A percentile compares a stretch with the other conserved stretches of the same genome.
These are phyloP conservation scores for Patella ulyssiponensis DNA, from an alignment of 2,888 invertebrate genomes.

Conservation along the genomic window DNA sequence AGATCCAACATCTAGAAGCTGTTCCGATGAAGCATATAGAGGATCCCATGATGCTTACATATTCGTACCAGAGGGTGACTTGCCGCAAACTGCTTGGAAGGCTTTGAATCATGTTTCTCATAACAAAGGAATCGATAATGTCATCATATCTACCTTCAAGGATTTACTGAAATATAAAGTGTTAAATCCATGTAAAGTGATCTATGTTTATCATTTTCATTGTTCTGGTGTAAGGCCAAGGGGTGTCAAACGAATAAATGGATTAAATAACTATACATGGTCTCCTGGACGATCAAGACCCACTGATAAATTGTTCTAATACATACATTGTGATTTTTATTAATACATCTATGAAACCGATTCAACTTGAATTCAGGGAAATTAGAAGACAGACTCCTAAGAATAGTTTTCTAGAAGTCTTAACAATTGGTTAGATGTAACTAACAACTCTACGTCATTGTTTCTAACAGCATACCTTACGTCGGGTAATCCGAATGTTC, in stretches of 20 bases:
- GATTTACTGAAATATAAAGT: conserved; percentile 17
- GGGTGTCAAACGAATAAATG: conserved; percentile 12
- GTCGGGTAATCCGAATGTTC: too few species aligned
- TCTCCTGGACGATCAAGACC: neutral
- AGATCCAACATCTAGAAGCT: neutral
- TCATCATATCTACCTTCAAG: conserved; percentile 19
- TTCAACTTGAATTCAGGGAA: too few species aligned
- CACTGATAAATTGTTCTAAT: neutral
- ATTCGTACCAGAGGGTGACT: conserved; percentile 15
- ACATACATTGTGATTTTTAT: neutral
- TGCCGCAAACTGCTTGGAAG: neutral
- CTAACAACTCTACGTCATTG: too few species aligned
- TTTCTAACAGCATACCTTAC: too few species aligned
- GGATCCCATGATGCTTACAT: conserved; percentile 27
- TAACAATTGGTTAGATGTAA: too few species aligned
- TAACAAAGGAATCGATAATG: conserved; percentile 17
- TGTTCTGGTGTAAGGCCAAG: conserved; percentile 13
- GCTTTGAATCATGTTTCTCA: neutral
- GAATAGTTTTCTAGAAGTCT: too few species aligned
- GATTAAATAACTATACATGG: too few species aligned
- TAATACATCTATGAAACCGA: too few species aligned
- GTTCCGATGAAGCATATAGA: neutral
- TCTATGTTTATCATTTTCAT: conserved; percentile 22
- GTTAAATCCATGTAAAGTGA: conserved; percentile 28
- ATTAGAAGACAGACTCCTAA: too few species aligned